phyloP scores from a whole-genome alignment of 2,888 invertebrate species.

The Linnaemya vulpina region DNA sequence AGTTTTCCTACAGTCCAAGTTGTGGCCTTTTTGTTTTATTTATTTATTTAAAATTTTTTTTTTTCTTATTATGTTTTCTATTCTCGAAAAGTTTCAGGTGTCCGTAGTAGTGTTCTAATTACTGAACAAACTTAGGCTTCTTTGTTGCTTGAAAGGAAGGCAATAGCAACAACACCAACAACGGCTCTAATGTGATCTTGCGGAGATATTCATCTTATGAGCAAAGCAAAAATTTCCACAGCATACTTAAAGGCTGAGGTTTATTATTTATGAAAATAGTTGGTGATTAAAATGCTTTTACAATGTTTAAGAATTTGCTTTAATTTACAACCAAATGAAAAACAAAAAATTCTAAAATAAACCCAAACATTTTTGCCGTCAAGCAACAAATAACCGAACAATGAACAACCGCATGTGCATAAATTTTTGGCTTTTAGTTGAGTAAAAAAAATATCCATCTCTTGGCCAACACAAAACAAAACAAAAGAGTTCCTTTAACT shows the following conservation, averaged over 20 bases:
- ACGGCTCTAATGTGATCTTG: conserved; percentile 11
- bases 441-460: conserved; percentile 15
- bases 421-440: conserved; percentile 61
- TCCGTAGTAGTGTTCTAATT: conserved; percentile 74
- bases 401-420: conserved; percentile 65
- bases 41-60: too few relatives aligned
- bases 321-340: background rate
- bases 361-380: conserved; percentile 27
- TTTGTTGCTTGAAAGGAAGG: background rate
- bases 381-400: conserved; percentile 44
- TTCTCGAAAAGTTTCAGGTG: conserved; percentile 65
- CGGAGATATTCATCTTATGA: conserved; percentile 22
- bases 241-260: conserved; percentile 61
- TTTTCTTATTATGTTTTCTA: background rate
- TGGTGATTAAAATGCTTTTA: conserved; percentile 69
- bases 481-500: conserved; percentile 18
- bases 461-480: conserved; percentile 28
- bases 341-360: conserved; percentile 9
- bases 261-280: conserved; percentile 62
- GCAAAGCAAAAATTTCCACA: conserved; percentile 1
- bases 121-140: conserved; percentile 70
- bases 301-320: conserved; percentile 42
- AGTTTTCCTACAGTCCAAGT: too few relatives aligned
- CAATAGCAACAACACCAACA: conserved; percentile 2
- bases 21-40: too few relatives aligned